Evolutionary conservation across 2,888 invertebrate genomes (phyloP), one percentile per base, ranked within the genome.

Genomic region (Drosophila ustulata): DNA sequence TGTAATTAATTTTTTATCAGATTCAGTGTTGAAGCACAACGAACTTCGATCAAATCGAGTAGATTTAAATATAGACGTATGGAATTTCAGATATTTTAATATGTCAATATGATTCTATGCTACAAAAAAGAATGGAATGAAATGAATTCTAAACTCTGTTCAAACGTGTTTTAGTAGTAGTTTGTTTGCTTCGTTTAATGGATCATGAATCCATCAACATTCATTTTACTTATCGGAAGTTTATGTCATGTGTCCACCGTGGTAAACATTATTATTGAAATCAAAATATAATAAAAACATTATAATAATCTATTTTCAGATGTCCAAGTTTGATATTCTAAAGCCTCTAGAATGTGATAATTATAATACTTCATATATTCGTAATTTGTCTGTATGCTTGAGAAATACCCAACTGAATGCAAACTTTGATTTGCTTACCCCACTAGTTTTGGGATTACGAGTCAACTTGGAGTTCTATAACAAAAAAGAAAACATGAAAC

Each of bases 341-440:
- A 52, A 53, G 3, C 32, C 57, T 2, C 41, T 57, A 34, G 13
- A 25, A 1, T 78, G 81, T 51, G 32, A 39, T 0, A 45, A 73
- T 18, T 70, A 55, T 47, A 80, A 63, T 25, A 41, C 45, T 0
- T 65, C 53, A n/a, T 78, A 80, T 43, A 5, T 80, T 1, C 13
- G 50, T 2, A 80, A 73, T 23, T 37, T 77, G 0, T 41, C 65
- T 0, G 2, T 78, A 18, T 8, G 18, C 8, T 1, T 62, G 2
- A 53, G 37, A 9, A 55, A 69, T 3, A 1, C 51, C 0, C 57
- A 26, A 13, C 0, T 80, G 4, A 59, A 66, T 30, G 3, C 66
- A 3, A 72, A 80, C 3, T 4, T 62, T n/a, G 41, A 56, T 5
- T 23, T 78, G 18, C 5, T 66, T 2, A 56, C 5, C 0, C 30